These are phyloP conservation scores for Poeciliopsis prolifica DNA, from an alignment of 2,113 vertebrate genomes.

Conservation along the genomic window DNA sequence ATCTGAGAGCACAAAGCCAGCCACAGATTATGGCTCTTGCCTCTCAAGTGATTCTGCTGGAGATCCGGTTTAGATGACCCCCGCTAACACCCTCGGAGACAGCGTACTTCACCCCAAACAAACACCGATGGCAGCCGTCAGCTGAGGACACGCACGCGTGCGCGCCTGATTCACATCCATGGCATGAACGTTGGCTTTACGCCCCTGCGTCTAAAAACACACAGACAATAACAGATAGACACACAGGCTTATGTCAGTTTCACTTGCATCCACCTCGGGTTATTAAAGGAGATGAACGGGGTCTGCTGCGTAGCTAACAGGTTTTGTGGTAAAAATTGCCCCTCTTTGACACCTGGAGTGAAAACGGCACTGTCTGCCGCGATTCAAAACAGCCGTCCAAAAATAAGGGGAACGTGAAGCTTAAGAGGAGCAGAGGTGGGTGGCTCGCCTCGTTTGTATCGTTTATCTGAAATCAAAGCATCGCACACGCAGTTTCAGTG, in stretches of 20 bases:
- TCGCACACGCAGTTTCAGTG: slow-evolving; percentile 40
- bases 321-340: slow-evolving; percentile 42
- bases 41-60: slow-evolving; percentile 71
- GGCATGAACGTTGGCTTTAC: slow-evolving; percentile 22
- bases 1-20: slow-evolving; percentile 78
- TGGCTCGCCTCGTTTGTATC: slow-evolving; percentile 13
- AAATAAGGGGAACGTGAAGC: background rate
- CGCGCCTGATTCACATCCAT: slow-evolving; percentile 45
- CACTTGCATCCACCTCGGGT: slow-evolving; percentile 53
- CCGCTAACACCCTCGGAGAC: slow-evolving; percentile 68
- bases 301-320: slow-evolving; percentile 57
- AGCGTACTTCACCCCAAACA: slow-evolving; percentile 71
- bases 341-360: slow-evolving; percentile 9
- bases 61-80: slow-evolving; percentile 78
- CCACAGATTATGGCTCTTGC: slow-evolving; percentile 73
- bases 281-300: slow-evolving; percentile 49
- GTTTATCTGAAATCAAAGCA: slow-evolving; percentile 28
- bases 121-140: slow-evolving; percentile 60
- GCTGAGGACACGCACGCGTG: slow-evolving; percentile 64
- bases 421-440: slow-evolving; percentile 3
- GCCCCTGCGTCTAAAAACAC: slow-evolving; percentile 26
- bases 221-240: slow-evolving; percentile 55
- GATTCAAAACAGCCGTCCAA: background rate
- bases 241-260: slow-evolving; percentile 60
- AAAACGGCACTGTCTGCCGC: slow-evolving; percentile 20